Percentiles rank a stretch among this genome's conserved stretches.
These are phyloP conservation scores for Puffinus mauretanicus DNA, from an alignment of 2,113 vertebrate genomes.

Conservation along the genomic window DNA sequence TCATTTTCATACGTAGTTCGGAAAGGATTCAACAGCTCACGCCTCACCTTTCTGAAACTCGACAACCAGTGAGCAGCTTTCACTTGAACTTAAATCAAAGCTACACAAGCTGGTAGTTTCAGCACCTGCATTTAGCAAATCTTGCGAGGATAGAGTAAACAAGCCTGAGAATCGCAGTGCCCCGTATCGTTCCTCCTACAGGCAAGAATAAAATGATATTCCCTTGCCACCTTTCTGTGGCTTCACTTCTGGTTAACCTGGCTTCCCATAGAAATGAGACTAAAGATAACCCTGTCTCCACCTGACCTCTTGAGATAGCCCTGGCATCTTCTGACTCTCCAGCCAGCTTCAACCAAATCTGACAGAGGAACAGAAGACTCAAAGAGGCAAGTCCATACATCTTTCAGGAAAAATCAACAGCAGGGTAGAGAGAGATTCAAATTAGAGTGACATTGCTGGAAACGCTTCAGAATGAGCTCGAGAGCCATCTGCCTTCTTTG, in stretches of 20 bases:
- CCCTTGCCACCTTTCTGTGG: background rate
- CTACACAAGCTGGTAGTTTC: background rate
- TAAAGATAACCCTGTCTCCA: background rate
- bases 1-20: background rate
- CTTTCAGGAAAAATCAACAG: background rate
- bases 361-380: background rate
- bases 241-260: background rate
- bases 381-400: background rate
- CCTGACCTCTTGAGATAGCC: background rate
- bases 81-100: background rate
- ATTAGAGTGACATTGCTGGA: conserved; percentile 28
- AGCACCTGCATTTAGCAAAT: background rate
- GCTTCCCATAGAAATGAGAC: background rate
- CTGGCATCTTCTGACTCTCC: background rate
- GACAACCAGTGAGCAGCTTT: background rate
- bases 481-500: conserved; percentile 18
- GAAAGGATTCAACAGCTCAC: background rate
- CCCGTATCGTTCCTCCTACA: background rate
- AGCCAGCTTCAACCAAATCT: background rate
- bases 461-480: background rate
- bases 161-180: background rate
- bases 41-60: background rate
- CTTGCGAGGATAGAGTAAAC: background rate
- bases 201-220: background rate
- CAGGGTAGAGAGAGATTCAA: background rate